Evolutionary conservation across 2,113 vertebrate genomes (phyloP).

Genomic region (Psephotus haematonotus): DNA sequence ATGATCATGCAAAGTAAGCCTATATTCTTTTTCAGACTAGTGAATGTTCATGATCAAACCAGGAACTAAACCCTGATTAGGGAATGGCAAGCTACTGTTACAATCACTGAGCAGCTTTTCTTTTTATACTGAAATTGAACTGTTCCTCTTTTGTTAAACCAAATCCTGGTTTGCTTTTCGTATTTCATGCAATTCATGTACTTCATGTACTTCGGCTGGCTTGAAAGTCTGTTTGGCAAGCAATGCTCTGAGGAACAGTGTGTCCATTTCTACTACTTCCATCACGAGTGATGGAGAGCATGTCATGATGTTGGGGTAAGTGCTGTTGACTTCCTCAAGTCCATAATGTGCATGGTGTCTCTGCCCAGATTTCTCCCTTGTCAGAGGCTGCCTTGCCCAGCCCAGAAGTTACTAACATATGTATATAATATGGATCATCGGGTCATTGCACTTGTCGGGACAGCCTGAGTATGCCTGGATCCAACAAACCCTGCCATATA

Average conservation of each 20-base stretch:
- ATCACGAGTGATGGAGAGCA: not conserved
- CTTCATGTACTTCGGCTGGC: not conserved
- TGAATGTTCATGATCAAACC: not conserved
- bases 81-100: not conserved
- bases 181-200: not conserved
- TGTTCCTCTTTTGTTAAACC: not conserved
- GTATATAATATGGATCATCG: not conserved
- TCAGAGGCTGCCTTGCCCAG: not conserved
- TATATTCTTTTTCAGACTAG: not conserved
- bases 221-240: not conserved
- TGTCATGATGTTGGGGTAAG: not conserved
- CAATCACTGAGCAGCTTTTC: not conserved
- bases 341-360: not conserved
- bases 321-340: not conserved
- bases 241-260: not conserved
- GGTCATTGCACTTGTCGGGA: not conserved
- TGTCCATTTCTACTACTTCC: not conserved
- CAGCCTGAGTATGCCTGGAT: not conserved
- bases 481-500: rapidly evolving
- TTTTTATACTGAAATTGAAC: not conserved
- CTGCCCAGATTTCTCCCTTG: not conserved
- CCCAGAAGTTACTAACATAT: not conserved
- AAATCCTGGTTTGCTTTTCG: not conserved
- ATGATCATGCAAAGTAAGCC: not conserved
- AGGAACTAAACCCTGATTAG: not conserved